A percentile compares a stretch with the other conserved stretches of the same genome.
Conservation (phyloP, 1,140 invertebrate genomes). For the Drosophila lowei region DNA sequence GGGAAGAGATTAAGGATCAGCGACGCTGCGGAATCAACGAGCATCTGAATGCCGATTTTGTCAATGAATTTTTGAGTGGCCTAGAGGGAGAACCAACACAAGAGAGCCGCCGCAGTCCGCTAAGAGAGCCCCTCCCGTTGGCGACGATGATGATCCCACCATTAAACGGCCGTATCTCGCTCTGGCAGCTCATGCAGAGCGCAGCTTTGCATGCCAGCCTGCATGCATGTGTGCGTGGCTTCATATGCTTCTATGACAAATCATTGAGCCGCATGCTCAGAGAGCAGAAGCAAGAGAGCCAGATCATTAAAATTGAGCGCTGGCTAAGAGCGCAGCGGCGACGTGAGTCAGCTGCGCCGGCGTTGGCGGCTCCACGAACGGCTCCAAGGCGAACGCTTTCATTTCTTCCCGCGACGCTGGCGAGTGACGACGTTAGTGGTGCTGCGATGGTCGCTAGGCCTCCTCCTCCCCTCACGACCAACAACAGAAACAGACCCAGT, state of each 20-base stretch:
- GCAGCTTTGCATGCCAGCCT: conserved; percentile 50
- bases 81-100: conserved; percentile 4
- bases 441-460: conserved; percentile 14
- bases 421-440: conserved; percentile 62
- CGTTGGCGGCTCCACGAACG: conserved; percentile 12
- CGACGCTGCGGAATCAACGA: conserved; percentile 63
- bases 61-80: conserved; percentile 63
- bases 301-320: conserved; percentile 8
- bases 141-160: conserved; percentile 3
- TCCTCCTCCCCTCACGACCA: not conserved
- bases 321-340: conserved; percentile 2
- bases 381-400: conserved; percentile 24
- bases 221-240: conserved; percentile 60
- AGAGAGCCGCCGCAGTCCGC: not conserved
- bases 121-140: not conserved
- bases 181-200: conserved; percentile 49
- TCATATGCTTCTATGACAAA: conserved; percentile 57
- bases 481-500: conserved; percentile 2
- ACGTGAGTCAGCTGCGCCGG: conserved; percentile 51
- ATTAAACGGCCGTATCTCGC: conserved; percentile 14
- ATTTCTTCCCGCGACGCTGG: conserved; percentile 52
- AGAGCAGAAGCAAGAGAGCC: conserved; percentile 4
- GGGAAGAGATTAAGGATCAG: conserved; percentile 18
- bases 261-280: conserved; percentile 48
- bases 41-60: conserved; percentile 52